Evolutionary conservation across 2,797 vertebrate species (phyloP), one percentile per base, ranked within the genome.

Genomic region (Gallinago solitaria): DNA sequence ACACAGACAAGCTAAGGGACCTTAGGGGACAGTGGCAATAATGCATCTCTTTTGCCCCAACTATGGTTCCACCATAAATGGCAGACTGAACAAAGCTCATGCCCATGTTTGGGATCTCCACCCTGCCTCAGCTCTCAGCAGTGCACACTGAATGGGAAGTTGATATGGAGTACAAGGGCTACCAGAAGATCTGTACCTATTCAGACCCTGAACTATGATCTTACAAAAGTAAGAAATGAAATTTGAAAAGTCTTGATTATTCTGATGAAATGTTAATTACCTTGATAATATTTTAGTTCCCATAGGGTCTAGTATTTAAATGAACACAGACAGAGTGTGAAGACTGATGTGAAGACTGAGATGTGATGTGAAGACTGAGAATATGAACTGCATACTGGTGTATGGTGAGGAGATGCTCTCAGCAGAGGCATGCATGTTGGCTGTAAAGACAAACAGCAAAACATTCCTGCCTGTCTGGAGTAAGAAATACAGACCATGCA

Each of bases 391-490:
- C 28, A 59, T 17, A 54, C 12, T 61, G 11, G 25, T 95, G 25
- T 69, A 47, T n/a, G 60, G 61, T 47, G 50, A 78, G 19, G 87
- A 80, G 53, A 81, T 86, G 54, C 8, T 76, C 11, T 6, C 35
- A 69, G 47, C 24, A 91, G 35, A 83, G 45, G 30, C 32, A 75
- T 54, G 61, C 16, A 35, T 23, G 9, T 28, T 79, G 37, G 32
- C 61, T 87, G 68, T 88, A 59, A 86, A 71, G 59, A 71, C 50
- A 95, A 91, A 87, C 35, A 92, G 43, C 57, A 94, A 93, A 94
- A 60, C 92, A 95, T 97, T 98, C 94, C 76, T 95, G 64, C 43
- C 68, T 96, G 95, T 96, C 95, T 97, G 73, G 94, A 53, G 65
- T 21, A 70, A 96, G 90, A 87, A 95, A 85, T 81, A 80, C 20